Conservation (phyloP, 2,888 invertebrate species). For the Galeruca laticollis region DNA sequence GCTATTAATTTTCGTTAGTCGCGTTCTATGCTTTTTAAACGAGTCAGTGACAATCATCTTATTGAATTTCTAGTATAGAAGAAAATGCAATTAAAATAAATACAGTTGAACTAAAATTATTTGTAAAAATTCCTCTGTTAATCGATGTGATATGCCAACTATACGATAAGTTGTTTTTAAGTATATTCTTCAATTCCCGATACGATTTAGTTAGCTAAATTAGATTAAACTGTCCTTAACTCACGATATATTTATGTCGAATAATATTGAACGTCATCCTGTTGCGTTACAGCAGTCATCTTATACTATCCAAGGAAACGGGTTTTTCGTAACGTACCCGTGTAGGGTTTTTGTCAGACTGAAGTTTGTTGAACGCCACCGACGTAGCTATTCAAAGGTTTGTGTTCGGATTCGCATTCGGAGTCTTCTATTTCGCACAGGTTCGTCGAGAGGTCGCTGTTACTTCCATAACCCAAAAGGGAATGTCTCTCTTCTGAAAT, state of each 20-base stretch:
- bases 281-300: slow-evolving; percentile 51
- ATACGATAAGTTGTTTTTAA: slow-evolving; percentile 58
- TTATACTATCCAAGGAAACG: slow-evolving; percentile 61
- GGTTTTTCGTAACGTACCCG: slow-evolving; percentile 53
- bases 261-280: slow-evolving; percentile 1
- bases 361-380: slow-evolving; percentile 65
- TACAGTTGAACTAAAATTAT: slow-evolving; percentile 1
- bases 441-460: slow-evolving; percentile 88
- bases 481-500: slow-evolving; percentile 80
- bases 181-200: slow-evolving; percentile 54
- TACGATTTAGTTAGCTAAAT: slow-evolving; percentile 11
- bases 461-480: slow-evolving; percentile 78
- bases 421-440: slow-evolving; percentile 95
- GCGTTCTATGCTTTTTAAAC: too few species aligned
- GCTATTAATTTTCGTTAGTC: too few species aligned
- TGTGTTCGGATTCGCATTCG: slow-evolving; percentile 74
- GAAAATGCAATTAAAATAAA: slow-evolving; percentile 15
- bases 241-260: background rate
- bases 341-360: slow-evolving; percentile 58
- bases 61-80: background rate
- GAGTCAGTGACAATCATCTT: too few species aligned
- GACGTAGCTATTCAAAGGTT: slow-evolving; percentile 64
- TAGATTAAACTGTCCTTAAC: background rate
- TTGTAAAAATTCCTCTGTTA: slow-evolving; percentile 42
- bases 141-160: slow-evolving; percentile 58